Conservation (phyloP, 1,140 invertebrate genomes). For the Drosophila subobscura region DNA sequence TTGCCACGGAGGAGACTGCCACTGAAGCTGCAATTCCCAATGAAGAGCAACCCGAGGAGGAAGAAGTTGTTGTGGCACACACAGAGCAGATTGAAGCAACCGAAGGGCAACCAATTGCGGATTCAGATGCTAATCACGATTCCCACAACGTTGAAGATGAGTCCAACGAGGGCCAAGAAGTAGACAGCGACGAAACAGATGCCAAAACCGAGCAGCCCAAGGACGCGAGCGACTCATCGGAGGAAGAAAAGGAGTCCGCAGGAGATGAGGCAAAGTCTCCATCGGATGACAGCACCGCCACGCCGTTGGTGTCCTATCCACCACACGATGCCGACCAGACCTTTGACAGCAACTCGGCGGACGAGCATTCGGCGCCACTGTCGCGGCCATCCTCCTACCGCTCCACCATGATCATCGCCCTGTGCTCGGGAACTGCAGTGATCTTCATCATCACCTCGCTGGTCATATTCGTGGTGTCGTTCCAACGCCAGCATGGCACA, state of each 20-base stretch:
- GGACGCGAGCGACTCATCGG: constrained; percentile 1
- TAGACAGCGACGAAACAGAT: constrained; percentile 28
- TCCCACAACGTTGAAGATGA: background rate
- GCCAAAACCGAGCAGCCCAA: constrained; percentile 5
- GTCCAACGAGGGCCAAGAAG: constrained; percentile 16
- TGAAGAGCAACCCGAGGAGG: constrained; percentile 3
- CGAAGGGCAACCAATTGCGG: background rate
- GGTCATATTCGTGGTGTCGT: constrained; percentile 72
- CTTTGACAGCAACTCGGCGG: constrained; percentile 70
- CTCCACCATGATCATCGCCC: constrained; percentile 67
- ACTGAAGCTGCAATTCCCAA: constrained; percentile 3
- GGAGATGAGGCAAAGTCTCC: constrained; percentile 44
- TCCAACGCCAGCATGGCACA: constrained; percentile 75
- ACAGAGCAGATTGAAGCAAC: background rate
- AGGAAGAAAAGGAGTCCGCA: constrained; percentile 1
- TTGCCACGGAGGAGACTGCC: constrained; percentile 1
- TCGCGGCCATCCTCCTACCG: constrained; percentile 48
- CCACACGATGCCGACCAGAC: constrained; percentile 67
- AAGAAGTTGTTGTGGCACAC: background rate
- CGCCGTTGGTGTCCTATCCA: constrained; percentile 68
- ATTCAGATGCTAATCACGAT: background rate
- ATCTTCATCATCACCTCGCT: constrained; percentile 71
- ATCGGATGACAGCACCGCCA: constrained; percentile 66
- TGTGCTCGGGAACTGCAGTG: constrained; percentile 70
- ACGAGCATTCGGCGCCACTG: constrained; percentile 59